These are phyloP conservation scores for Apantesis nais DNA, from an alignment of 2,888 invertebrate genomes.

Conservation along the genomic window DNA sequence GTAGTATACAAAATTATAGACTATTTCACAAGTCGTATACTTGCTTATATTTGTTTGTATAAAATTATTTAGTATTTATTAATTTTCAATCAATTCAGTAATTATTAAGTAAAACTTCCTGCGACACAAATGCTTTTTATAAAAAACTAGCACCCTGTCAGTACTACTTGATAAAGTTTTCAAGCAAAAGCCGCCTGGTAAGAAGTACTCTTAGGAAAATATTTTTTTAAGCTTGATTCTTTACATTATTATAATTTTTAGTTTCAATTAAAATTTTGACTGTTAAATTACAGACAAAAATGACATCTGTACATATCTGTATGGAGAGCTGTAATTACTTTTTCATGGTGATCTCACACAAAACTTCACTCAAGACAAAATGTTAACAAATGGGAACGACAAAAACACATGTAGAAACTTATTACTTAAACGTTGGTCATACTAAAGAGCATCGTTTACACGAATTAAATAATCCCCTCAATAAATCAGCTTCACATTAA, in stretches of 20 bases:
- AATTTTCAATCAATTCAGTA: too few species aligned
- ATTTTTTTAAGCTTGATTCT: neutral
- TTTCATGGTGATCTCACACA: conserved; percentile 26
- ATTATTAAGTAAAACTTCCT: too few species aligned
- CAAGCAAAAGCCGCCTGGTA: too few species aligned
- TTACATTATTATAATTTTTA: neutral
- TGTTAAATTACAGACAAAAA: neutral
- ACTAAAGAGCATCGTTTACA: conserved; percentile 36
- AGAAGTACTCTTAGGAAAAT: neutral
- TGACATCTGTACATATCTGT: neutral
- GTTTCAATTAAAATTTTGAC: too few species aligned
- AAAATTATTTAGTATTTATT: too few species aligned
- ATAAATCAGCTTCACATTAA: conserved; percentile 53
- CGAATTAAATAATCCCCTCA: conserved; percentile 49
- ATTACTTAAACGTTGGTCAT: conserved; percentile 30
- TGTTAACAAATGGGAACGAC: conserved; percentile 31
- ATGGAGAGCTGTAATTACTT: conserved; percentile 12
- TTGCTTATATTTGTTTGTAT: neutral
- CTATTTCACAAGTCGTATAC: neutral
- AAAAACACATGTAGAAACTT: conserved; percentile 23
- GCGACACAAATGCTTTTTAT: neutral
- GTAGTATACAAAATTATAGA: too few species aligned
- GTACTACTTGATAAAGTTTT: neutral
- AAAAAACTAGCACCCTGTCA: neutral
- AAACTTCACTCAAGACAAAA: conserved; percentile 28